Conservation (phyloP, 2,888 invertebrate genomes). For the Hydraecia micacea region DNA sequence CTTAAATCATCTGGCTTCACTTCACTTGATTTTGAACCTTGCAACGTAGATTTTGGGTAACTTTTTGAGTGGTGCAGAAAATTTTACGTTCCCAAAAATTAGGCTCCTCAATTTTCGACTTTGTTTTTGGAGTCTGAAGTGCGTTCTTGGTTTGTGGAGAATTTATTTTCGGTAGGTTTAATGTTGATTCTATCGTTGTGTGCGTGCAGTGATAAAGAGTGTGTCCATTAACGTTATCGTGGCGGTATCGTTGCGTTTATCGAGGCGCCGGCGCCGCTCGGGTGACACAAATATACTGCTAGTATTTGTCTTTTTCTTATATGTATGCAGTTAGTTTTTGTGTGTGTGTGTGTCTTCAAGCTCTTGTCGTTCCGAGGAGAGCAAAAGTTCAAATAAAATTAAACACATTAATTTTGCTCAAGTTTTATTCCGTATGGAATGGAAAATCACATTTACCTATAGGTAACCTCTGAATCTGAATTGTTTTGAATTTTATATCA, state of each 20-base stretch:
- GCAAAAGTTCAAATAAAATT: conserved; percentile 33
- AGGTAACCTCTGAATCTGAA: conserved; percentile 12
- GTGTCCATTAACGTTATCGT: conserved; percentile 89
- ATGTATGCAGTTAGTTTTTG: conserved; percentile 55
- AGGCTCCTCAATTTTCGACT: conserved; percentile 38
- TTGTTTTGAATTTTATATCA: conserved; percentile 45
- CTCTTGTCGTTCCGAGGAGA: conserved; percentile 19
- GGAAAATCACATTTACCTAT: not conserved
- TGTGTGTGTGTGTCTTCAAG: conserved; percentile 67
- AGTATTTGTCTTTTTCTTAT: conserved; percentile 77
- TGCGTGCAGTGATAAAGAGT: conserved; percentile 81
- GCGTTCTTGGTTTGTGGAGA: conserved; percentile 67
- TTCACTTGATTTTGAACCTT: conserved; percentile 74
- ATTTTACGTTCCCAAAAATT: conserved; percentile 24
- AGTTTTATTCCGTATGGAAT: not conserved
- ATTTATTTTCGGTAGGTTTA: conserved; percentile 74
- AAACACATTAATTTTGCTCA: not conserved
- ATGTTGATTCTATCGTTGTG: conserved; percentile 71
- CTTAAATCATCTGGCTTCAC: conserved; percentile 40
- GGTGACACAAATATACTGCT: conserved; percentile 79
- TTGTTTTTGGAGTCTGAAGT: conserved; percentile 59
- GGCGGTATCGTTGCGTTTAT: conserved; percentile 86
- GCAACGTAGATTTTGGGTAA: conserved; percentile 62
- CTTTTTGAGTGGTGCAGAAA: conserved; percentile 19
- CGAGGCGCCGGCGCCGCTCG: conserved; percentile 87